These are phyloP conservation scores for Polypterus senegalus DNA, from an alignment of 2,113 vertebrate genomes.

Conservation along the genomic window DNA sequence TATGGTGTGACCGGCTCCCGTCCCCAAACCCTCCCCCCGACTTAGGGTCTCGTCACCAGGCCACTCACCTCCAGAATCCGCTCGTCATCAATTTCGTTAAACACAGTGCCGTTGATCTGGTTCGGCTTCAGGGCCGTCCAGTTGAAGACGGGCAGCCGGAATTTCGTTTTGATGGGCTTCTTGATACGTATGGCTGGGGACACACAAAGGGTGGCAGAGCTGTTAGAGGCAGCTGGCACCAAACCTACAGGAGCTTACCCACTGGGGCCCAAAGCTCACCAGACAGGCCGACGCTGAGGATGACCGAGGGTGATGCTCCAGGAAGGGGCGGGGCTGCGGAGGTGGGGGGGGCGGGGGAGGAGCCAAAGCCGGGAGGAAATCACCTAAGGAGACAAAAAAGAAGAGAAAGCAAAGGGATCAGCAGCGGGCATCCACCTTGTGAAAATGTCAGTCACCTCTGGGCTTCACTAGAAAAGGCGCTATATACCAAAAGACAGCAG, in stretches of 20 bases:
- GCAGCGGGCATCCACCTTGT: too few relatives aligned
- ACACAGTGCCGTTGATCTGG: slow-evolving; percentile 94
- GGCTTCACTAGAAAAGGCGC: too few relatives aligned
- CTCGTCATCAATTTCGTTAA: slow-evolving; percentile 92
- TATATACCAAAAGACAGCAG: too few relatives aligned
- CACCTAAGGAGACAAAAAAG: slow-evolving; percentile 35
- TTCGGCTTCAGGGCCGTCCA: slow-evolving; percentile 94
- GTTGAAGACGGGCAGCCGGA: slow-evolving; percentile 90
- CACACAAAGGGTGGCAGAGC: slow-evolving; percentile 2
- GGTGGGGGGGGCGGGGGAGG: slow-evolving; percentile 42
- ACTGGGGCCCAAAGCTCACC: slow-evolving; percentile 44
- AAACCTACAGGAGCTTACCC: not conserved
- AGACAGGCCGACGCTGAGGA: slow-evolving; percentile 76
- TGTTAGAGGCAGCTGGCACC: not conserved
- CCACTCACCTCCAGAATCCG: slow-evolving; percentile 75
- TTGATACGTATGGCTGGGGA: slow-evolving; percentile 87
- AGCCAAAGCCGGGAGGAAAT: slow-evolving; percentile 39
- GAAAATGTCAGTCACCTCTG: too few relatives aligned
- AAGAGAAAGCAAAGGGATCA: not conserved
- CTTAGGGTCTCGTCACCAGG: too few relatives aligned
- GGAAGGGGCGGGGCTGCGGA: slow-evolving; percentile 65
- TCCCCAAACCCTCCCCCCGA: too few relatives aligned
- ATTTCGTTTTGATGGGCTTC: slow-evolving; percentile 96
- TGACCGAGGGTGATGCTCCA: slow-evolving; percentile 69
- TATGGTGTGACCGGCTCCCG: too few relatives aligned